phyloP scores from a whole-genome alignment of 1,140 invertebrate species.

The Heliconius himera region DNA sequence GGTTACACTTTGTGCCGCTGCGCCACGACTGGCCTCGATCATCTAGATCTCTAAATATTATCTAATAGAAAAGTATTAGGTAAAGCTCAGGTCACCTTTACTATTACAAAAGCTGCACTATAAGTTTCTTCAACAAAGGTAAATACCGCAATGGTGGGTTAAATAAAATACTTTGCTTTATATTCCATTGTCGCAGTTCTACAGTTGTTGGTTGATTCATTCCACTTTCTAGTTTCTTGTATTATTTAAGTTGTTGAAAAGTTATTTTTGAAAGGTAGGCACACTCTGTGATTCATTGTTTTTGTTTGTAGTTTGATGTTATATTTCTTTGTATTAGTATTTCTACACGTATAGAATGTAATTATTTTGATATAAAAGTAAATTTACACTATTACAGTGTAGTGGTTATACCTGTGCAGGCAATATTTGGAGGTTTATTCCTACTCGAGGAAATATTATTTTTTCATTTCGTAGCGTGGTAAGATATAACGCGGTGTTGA shows the following conservation, averaged over 20 bases:
- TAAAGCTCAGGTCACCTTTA: neutral
- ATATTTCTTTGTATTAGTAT: neutral
- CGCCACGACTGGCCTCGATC: no score
- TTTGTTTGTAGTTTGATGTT: neutral
- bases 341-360: neutral
- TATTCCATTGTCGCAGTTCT: slow-evolving; percentile 4
- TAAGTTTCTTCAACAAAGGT: neutral
- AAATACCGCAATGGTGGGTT: neutral
- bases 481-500: neutral
- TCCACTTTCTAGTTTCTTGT: slow-evolving; percentile 12
- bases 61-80: neutral
- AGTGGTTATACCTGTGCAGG: neutral
- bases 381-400: neutral
- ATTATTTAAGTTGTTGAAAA: slow-evolving; percentile 2
- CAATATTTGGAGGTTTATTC: neutral
- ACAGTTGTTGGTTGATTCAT: slow-evolving; percentile 12
- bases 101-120: neutral
- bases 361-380: neutral
- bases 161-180: neutral
- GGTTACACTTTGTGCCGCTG: no score
- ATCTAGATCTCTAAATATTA: neutral
- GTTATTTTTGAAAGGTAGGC: neutral
- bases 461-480: neutral
- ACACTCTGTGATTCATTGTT: neutral
- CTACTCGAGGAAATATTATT: neutral